These are phyloP conservation scores for Rotaria magnacalcarata DNA, from an alignment of 2,888 invertebrate species.

Conservation along the genomic window DNA sequence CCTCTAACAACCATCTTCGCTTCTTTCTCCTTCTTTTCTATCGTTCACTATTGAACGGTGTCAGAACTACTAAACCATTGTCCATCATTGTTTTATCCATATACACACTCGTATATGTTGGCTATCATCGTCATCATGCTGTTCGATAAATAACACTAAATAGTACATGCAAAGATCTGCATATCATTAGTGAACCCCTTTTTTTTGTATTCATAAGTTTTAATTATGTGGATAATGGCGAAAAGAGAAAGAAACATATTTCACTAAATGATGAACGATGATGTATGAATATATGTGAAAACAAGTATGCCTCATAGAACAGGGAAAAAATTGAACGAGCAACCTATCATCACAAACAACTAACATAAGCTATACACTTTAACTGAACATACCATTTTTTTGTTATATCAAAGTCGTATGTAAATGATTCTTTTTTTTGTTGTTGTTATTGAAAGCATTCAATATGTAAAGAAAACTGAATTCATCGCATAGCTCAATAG, in stretches of 20 bases:
- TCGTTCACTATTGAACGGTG: not conserved
- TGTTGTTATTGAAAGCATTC: too few relatives aligned
- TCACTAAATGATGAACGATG: not conserved
- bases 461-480: too few relatives aligned
- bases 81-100: slow-evolving; percentile 12
- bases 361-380: not conserved
- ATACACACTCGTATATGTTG: not conserved
- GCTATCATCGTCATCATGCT: not conserved
- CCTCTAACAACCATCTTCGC: not conserved
- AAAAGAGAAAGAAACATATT: not conserved
- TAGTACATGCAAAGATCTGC: not conserved
- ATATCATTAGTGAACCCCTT: not conserved
- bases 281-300: not conserved
- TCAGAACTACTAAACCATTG: not conserved
- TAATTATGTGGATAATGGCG: not conserved
- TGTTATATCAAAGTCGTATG: too few relatives aligned
- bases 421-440: too few relatives aligned
- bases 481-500: too few relatives aligned
- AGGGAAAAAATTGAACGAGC: not conserved
- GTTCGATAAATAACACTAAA: slow-evolving; percentile 1
- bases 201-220: not conserved
- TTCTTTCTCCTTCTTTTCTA: not conserved
- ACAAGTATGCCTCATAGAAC: not conserved
- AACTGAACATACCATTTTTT: not conserved
- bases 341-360: not conserved